These are phyloP conservation scores for Simalia tracyae DNA, from an alignment of 2,797 vertebrate genomes.

Conservation along the genomic window DNA sequence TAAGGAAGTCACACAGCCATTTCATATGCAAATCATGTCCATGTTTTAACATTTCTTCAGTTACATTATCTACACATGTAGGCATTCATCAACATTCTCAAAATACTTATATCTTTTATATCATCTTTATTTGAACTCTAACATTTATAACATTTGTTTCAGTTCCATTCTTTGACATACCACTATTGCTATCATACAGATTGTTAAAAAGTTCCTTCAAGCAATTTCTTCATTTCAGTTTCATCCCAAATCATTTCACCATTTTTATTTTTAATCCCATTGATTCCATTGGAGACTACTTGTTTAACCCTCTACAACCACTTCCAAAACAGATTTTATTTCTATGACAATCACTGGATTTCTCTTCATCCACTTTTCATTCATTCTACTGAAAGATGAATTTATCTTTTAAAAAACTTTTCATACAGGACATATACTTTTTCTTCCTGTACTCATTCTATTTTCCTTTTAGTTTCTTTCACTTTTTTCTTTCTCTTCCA, in stretches of 20 bases:
- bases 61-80: neutral
- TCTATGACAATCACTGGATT: neutral
- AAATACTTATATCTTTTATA: neutral
- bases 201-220: neutral
- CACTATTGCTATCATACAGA: neutral
- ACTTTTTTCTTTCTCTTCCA: neutral
- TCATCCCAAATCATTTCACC: neutral
- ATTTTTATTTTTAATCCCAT: neutral
- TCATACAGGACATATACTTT: neutral
- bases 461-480: neutral
- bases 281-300: neutral
- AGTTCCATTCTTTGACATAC: neutral
- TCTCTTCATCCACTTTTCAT: neutral
- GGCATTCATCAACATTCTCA: neutral
- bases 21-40: neutral
- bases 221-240: neutral
- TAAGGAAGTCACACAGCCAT: neutral
- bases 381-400: neutral
- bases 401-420: neutral
- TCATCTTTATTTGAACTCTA: neutral
- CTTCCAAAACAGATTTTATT: neutral
- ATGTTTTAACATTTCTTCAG: neutral
- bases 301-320: neutral
- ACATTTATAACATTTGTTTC: neutral
- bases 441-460: neutral